Evolutionary conservation across 2,113 vertebrate species (phyloP), one percentile per base, ranked within the genome.

Genomic region (Aphelocoma coerulescens): DNA sequence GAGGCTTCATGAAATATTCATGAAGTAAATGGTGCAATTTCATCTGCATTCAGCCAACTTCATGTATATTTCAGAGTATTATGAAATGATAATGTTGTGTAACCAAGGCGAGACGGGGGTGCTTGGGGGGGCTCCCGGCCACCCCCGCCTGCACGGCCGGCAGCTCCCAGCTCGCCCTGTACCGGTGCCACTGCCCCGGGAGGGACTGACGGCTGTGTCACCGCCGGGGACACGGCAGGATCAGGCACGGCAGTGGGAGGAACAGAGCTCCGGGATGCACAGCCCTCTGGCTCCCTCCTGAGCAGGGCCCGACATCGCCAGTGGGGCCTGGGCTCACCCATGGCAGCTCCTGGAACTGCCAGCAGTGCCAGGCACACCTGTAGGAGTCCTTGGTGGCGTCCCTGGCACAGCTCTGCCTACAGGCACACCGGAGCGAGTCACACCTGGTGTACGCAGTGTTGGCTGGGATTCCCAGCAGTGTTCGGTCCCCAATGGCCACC

Each of bases 11-110:
- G 98, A 98, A 98, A 98, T 98, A 98, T 98, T 98, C 97, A 98
- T 98, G 97, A 97, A 94, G 97, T 97, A 98, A 98, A 98, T 98
- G 98, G 98, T 98, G 98, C 98, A 98, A 97, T 97, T 98, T 98
- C 97, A 98, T 98, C 98, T 97, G 98, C 98, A 98, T 98, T 93
- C 98, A 97, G 98, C 98, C 98, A 97, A 97, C 97, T 98, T 97
- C 98, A 98, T 98, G 97, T 97, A 98, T 98, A 98, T 98, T 98
- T 98, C 98, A 98, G 97, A 93, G 91, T 97, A 97, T 98, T 97
- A 98, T 98, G 98, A 97, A 97, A 98, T 96, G 97, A 96, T 97
- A 97, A 97, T 97, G 97, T 97, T 97, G 96, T 95, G 95, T 96
- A 93, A 97, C 96, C 33, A 89, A 96, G 92, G 94, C 77, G 18